These are phyloP conservation scores for Burhinus oedicnemus DNA, from an alignment of 2,113 vertebrate species.

Conservation along the genomic window DNA sequence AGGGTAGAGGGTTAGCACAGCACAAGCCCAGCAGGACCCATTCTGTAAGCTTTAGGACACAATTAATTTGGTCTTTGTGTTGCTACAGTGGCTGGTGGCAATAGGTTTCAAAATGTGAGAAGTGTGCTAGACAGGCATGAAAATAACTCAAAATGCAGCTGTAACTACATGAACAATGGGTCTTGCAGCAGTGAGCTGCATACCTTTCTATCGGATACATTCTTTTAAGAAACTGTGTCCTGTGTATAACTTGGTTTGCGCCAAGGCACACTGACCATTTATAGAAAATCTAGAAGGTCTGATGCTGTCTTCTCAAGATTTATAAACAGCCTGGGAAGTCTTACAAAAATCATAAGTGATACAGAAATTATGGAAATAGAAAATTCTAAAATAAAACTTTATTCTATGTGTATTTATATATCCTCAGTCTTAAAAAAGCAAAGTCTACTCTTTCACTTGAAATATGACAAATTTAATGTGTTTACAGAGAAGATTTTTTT, in stretches of 20 bases:
- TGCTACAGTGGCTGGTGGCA: neutral
- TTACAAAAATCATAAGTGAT: neutral
- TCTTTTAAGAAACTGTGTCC: neutral
- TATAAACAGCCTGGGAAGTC: neutral
- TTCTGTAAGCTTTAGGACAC: neutral
- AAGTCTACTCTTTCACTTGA: neutral
- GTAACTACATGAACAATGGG: neutral
- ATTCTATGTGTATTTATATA: neutral
- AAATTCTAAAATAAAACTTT: neutral
- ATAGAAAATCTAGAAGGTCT: neutral
- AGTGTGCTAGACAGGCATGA: neutral
- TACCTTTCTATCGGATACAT: neutral
- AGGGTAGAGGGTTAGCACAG: neutral
- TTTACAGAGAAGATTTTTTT: neutral
- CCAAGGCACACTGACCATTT: neutral
- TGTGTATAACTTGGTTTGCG: neutral
- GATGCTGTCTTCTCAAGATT: neutral
- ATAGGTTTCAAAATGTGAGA: neutral
- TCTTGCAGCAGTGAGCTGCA: neutral
- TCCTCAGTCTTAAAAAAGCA: neutral
- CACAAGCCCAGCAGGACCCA: rapidly evolving
- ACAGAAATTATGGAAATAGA: neutral
- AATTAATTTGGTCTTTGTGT: neutral
- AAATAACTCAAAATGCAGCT: neutral
- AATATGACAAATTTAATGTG: neutral